Percentiles rank a stretch among this genome's conserved stretches.
These are phyloP conservation scores for Formica exsecta DNA, from an alignment of 1,140 invertebrate species.

Conservation along the genomic window DNA sequence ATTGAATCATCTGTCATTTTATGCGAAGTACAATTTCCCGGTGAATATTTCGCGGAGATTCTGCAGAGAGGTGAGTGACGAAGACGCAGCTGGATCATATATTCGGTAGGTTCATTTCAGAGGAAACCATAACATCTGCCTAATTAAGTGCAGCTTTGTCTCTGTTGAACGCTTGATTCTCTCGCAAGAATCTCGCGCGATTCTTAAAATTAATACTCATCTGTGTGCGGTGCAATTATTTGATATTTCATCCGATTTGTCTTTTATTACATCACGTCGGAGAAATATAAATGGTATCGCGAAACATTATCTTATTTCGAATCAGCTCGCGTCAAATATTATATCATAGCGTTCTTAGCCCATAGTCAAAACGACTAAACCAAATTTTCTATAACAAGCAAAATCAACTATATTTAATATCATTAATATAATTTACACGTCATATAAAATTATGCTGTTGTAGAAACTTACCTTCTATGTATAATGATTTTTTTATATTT, in stretches of 20 bases:
- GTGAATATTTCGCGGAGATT: conserved; percentile 25
- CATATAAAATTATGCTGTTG: neutral
- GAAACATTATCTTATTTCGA: neutral
- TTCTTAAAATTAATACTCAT: conserved; percentile 48
- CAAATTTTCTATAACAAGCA: conserved; percentile 16
- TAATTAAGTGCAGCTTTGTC: conserved; percentile 33
- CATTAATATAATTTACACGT: neutral
- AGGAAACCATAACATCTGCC: conserved; percentile 21
- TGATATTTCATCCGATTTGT: neutral
- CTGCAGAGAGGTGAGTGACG: conserved; percentile 15
- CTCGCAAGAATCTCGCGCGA: neutral
- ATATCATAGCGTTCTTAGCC: neutral
- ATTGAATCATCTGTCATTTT: neutral
- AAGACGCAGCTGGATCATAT: conserved; percentile 23
- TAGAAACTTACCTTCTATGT: neutral
- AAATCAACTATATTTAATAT: neutral
- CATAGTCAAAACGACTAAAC: neutral
- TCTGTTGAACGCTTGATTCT: neutral
- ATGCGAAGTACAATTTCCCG: conserved; percentile 11
- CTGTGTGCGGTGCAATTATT: neutral
- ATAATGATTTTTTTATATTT: neutral
- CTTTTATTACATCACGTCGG: neutral
- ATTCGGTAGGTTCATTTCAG: conserved; percentile 23
- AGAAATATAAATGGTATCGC: neutral
- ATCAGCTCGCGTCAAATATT: conserved; percentile 6